Evolutionary conservation across 1,140 invertebrate species (phyloP).

Genomic region (Aradophagus sp.): DNA sequence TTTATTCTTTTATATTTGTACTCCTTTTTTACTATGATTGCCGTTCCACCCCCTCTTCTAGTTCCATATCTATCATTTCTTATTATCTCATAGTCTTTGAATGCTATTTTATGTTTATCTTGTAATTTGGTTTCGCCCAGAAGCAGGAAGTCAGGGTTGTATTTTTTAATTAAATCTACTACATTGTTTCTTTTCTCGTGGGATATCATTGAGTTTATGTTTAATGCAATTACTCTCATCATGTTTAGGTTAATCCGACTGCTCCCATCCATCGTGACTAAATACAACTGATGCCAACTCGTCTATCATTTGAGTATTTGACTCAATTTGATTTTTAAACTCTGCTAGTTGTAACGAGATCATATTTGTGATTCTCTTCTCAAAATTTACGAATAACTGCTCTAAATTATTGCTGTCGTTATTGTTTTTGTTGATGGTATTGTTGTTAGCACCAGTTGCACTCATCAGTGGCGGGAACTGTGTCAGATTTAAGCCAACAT

Average conservation of each 20-base stretch:
- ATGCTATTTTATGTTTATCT: constrained; percentile 11
- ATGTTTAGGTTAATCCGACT: background rate
- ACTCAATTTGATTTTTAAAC: too few species aligned
- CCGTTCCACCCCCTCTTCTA: constrained; percentile 33
- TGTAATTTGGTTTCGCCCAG: constrained; percentile 46
- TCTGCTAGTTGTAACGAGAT: too few species aligned
- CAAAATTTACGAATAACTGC: too few species aligned
- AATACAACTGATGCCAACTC: too few species aligned
- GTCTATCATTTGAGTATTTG: too few species aligned
- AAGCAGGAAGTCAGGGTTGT: constrained; percentile 13
- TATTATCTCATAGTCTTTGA: constrained; percentile 35
- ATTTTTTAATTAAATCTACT: background rate
- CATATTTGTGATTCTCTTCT: too few species aligned
- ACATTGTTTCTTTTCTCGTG: constrained; percentile 7
- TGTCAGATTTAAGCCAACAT: too few species aligned
- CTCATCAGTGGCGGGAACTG: too few species aligned
- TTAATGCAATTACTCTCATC: constrained; percentile 9
- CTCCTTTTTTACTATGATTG: constrained; percentile 34
- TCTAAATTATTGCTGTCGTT: too few species aligned
- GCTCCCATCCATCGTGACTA: too few species aligned
- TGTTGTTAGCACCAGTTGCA: too few species aligned
- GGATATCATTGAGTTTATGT: constrained; percentile 34
- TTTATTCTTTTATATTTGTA: constrained; percentile 10
- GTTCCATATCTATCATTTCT: constrained; percentile 39
- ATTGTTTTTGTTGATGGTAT: too few species aligned